A percentile compares a stretch with the other conserved stretches of the same genome.
Evolutionary conservation across 2,797 vertebrate species (phyloP).

Genomic region (Octomys mimax): DNA sequence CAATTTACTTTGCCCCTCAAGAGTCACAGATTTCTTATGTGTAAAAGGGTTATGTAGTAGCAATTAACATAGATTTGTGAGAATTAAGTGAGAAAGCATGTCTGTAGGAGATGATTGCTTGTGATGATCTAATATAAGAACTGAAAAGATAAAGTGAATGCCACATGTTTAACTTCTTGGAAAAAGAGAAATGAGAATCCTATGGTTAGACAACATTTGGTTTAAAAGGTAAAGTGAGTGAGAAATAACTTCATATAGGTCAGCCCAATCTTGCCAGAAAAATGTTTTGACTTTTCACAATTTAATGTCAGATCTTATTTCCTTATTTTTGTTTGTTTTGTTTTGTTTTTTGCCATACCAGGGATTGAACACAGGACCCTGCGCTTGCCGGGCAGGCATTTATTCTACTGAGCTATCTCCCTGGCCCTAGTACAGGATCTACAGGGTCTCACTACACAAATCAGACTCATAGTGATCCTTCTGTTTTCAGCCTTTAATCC

Average conservation of each 20-base stretch:
- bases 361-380: too few species aligned
- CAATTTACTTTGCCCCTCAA: not conserved
- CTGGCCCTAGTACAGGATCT: too few species aligned
- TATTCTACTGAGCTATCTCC: too few species aligned
- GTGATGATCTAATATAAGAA: not conserved
- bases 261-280: not conserved
- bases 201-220: not conserved
- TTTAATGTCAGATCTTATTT: not conserved
- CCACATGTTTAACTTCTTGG: not conserved
- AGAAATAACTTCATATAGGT: not conserved
- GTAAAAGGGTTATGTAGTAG: not conserved
- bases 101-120: not conserved
- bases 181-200: not conserved
- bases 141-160: not conserved
- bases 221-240: not conserved
- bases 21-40: not conserved
- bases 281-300: not conserved
- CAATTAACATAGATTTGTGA: not conserved
- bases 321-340: not conserved
- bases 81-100: not conserved
- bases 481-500: too few species aligned
- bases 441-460: too few species aligned
- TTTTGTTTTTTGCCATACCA: too few species aligned
- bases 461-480: too few species aligned
- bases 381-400: too few species aligned